Conservation (phyloP, 2,797 vertebrate species). For the Falco concolor region DNA sequence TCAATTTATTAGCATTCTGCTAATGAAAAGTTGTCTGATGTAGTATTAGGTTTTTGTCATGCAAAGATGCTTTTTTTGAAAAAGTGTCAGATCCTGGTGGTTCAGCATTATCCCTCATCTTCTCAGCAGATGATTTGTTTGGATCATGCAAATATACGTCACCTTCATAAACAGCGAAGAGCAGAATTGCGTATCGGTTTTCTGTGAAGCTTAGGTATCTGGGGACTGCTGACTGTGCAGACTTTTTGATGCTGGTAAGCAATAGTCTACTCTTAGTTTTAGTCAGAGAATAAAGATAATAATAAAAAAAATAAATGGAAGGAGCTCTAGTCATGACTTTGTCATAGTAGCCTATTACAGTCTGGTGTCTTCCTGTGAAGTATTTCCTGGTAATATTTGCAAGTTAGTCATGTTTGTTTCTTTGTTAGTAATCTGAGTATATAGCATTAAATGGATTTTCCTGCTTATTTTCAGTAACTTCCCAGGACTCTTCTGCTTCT, state of each 20-base stretch:
- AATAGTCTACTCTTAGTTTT: neutral
- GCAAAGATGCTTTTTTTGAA: neutral
- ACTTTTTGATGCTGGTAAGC: neutral
- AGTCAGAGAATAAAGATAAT: neutral
- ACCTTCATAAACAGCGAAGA: neutral
- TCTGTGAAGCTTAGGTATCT: neutral
- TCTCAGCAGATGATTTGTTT: neutral
- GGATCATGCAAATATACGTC: neutral
- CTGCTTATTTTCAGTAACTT: neutral
- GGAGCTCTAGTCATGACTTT: neutral
- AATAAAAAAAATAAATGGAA: neutral
- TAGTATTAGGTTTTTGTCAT: neutral
- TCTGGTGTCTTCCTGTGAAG: neutral
- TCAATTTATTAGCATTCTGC: neutral
- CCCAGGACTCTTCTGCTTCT: neutral
- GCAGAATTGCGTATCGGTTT: neutral
- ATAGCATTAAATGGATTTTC: neutral
- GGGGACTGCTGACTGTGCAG: neutral
- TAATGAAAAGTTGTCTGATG: constrained; percentile 1
- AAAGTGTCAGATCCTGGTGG: neutral
- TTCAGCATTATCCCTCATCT: neutral
- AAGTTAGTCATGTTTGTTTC: neutral
- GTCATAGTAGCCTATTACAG: neutral
- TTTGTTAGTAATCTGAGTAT: neutral
- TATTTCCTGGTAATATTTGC: neutral